Base-by-base conservation (phyloP, 2,113 vertebrate genomes). In the Bufo bufo region DNA sequence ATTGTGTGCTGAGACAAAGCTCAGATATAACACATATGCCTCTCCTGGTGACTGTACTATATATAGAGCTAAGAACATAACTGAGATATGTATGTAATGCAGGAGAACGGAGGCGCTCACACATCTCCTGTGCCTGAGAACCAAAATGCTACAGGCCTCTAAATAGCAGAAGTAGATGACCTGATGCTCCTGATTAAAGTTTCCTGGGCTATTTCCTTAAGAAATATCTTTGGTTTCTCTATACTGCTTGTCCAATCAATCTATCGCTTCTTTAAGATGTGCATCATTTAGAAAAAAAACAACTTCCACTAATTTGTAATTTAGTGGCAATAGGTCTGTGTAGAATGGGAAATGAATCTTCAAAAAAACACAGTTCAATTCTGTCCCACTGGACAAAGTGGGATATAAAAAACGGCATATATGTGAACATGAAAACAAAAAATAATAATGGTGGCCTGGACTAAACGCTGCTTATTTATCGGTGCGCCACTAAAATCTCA, bases 1-100 rank as follows among this genome's bases (percentile, higher is more conserved):
- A 78, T 89, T 89, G 87, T 89, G 87, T 84, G 87, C 59, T 45
- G 71, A 89, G 87, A 89, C 82, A 89, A 84, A 88, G 71, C 87
- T 88, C 87, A 88, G 80, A 84, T 88, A 82, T 75, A 20, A 63
- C 79, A 82, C 79, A 88, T 77, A 84, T 58, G 54, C 45, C 65
- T 82, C 33, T 74, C 65, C 47, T 20, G 3, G 71, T 45, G 87
- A 84, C 59, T 61, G 47, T 4, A 33, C 61, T 89, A 89, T 84
- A 78, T 84, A 89, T 89, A 89, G 82, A n/a, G 9, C 43, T 8
- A 9, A 61, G 59, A 45, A 52, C 63, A 63, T 52, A 79, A 43
- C n/a, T 52, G 9, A 87, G 85, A 71, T 77, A 63, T 71, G 77
- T 74, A 65, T 56, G 59, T 66, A 77, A 89, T 58, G 58, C 9